Conservation (phyloP, 2,797 vertebrate genomes). For the Natrix natrix region DNA sequence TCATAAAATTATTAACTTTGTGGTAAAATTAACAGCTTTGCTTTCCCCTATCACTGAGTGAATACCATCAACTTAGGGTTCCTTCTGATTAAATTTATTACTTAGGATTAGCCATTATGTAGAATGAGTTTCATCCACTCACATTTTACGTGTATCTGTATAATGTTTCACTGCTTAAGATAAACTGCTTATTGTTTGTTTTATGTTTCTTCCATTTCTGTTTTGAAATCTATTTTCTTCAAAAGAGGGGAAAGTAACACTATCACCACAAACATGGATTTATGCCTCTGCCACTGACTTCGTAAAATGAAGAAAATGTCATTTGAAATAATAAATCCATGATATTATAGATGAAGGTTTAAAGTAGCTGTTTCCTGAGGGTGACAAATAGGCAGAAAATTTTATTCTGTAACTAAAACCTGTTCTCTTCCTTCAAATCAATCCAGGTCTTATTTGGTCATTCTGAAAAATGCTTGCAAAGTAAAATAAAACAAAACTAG, state of each 20-base stretch:
- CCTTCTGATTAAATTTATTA: not conserved
- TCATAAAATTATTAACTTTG: not conserved
- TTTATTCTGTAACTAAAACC: not conserved
- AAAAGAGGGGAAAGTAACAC: not conserved
- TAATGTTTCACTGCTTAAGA: not conserved
- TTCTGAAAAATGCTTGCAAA: not conserved
- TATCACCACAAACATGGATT: not conserved
- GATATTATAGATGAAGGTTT: not conserved
- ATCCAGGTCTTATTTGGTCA: not conserved
- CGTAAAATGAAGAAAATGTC: not conserved
- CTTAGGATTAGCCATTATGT: not conserved
- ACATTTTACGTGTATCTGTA: not conserved
- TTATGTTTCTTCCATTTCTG: not conserved
- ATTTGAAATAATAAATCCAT: not conserved
- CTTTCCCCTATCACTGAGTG: not conserved
- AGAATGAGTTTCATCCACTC: not conserved
- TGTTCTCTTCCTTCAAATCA: not conserved
- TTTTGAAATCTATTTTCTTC: not conserved
- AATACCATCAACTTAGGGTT: not conserved
- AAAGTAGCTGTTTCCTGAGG: not conserved
- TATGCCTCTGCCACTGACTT: not conserved
- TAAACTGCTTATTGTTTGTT: not conserved
- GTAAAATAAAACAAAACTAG: not conserved
- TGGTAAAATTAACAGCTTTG: not conserved
- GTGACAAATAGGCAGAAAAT: not conserved